A percentile compares a stretch with the other conserved stretches of the same genome.
phyloP scores from a whole-genome alignment of 2,113 vertebrate species.

The Scalopus aquaticus region DNA sequence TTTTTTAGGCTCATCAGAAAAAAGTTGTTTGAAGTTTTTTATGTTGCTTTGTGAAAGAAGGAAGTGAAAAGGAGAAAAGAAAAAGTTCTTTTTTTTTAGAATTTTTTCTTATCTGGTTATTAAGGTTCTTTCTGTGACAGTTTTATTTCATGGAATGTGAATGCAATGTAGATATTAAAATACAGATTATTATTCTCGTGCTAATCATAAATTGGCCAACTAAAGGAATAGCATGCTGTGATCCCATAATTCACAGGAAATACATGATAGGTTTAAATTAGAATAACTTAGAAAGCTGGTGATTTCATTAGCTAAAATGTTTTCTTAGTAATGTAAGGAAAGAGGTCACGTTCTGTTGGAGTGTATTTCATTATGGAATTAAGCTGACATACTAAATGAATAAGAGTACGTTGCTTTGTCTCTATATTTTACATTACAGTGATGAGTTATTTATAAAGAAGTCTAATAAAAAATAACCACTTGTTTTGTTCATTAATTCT shows the following conservation, averaged over 20 bases:
- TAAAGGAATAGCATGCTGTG: not conserved
- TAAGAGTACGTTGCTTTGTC: not conserved
- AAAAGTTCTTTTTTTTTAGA: not conserved
- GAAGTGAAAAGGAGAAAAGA: not conserved
- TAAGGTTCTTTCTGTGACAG: not conserved
- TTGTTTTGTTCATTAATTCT: conserved; percentile 76
- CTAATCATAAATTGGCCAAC: conserved; percentile 46
- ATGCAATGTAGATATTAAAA: conserved; percentile 33
- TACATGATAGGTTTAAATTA: conserved; percentile 36
- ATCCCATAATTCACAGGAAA: conserved; percentile 37
- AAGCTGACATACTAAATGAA: not conserved
- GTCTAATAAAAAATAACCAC: conserved; percentile 23
- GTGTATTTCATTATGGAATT: not conserved
- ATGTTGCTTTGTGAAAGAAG: not conserved
- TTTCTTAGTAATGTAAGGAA: conserved; percentile 12
- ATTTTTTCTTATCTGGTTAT: conserved; percentile 26
- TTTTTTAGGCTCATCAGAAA: not conserved
- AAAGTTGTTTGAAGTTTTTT: not conserved
- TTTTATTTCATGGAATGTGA: conserved; percentile 42
- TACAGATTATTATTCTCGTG: conserved; percentile 44
- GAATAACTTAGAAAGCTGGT: conserved; percentile 51
- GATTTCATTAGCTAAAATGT: conserved; percentile 53
- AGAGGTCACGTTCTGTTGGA: conserved; percentile 6
- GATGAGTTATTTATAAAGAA: conserved; percentile 26
- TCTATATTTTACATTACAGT: not conserved